Conservation (phyloP, 2,113 vertebrate species). For the Pica pica region DNA sequence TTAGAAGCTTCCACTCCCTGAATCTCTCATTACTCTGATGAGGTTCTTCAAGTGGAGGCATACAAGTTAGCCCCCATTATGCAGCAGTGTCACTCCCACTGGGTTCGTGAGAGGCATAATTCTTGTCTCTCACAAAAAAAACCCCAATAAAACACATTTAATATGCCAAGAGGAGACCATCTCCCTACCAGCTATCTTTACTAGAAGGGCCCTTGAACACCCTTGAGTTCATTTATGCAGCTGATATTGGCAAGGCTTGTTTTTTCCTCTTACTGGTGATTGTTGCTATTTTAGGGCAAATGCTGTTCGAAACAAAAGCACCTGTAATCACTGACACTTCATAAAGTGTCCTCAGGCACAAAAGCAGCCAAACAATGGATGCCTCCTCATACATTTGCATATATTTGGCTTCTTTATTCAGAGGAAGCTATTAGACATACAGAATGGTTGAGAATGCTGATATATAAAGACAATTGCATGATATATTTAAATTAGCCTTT, state of each 20-base stretch:
- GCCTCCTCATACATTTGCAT: conserved; percentile 38
- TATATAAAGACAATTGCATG: neutral
- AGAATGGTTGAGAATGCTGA: neutral
- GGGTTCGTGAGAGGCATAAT: neutral
- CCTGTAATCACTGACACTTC: conserved; percentile 13
- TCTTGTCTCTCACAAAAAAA: neutral
- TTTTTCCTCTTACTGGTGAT: conserved; percentile 13
- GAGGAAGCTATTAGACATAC: neutral
- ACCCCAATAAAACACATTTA: neutral
- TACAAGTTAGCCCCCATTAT: neutral
- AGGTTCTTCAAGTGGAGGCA: neutral
- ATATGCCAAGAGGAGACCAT: neutral
- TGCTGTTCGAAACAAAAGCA: conserved; percentile 31
- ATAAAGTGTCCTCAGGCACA: conserved; percentile 5
- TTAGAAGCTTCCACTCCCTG: neutral
- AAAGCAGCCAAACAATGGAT: neutral
- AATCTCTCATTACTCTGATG: neutral
- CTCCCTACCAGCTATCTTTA: neutral
- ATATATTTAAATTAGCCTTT: neutral
- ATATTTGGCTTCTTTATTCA: neutral
- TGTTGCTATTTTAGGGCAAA: conserved; percentile 47
- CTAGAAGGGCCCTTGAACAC: conserved; percentile 1
- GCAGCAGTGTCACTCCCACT: neutral
- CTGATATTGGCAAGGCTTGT: conserved; percentile 16
- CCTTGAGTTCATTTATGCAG: conserved; percentile 18